Evolutionary conservation across 2,113 vertebrate genomes (phyloP), one percentile per base, ranked within the genome.

Genomic region (Misgurnus mizolepis): DNA sequence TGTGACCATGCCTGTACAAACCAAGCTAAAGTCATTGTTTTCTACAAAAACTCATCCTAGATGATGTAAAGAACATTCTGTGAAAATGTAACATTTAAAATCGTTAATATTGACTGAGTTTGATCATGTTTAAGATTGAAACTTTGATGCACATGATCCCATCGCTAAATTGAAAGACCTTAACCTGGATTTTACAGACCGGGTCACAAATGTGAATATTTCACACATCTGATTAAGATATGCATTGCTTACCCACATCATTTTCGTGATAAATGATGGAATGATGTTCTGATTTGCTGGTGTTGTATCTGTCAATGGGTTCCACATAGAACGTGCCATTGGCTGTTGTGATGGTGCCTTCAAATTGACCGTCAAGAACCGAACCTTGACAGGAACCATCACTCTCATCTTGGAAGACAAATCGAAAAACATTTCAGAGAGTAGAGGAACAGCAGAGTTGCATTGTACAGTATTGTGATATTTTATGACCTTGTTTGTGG

Each of bases 191-290:
- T 34, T 34, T 1, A 34, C 27, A 34, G 27, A 34, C 3, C 2
- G 27, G 3, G 27, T 34, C 27, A 34, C 27, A 34, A 34, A 17
- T 15, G 12, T 55, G 4, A 4, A 55, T 14, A 55, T 55, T 55
- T 55, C 53, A 56, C 15, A 56, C 6, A 14, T 1, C 14, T 4
- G 17, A 56, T 18, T 18, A 58, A 2, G 55, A 17, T 58, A 18
- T 58, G 17, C 17, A 45, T 68, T 7, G 27, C 91, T 93, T 87
- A 95, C 94, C 92, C 40, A 95, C 76, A 84, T 95, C 91, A 0
- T 91, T 87, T 60, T 95, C 90, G 3, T 90, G 93, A 86, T 96
- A 94, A 85, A 96, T 95, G n/a, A 94, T 85, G 0, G 93, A 93
- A 83, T 93, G 94, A 41, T 91, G 81, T 1, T 90, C 84, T 22